Percentiles rank a stretch among this genome's conserved stretches.
These are phyloP conservation scores for Sorex maritimensis DNA, from an alignment of 2,797 vertebrate species.

Conservation along the genomic window DNA sequence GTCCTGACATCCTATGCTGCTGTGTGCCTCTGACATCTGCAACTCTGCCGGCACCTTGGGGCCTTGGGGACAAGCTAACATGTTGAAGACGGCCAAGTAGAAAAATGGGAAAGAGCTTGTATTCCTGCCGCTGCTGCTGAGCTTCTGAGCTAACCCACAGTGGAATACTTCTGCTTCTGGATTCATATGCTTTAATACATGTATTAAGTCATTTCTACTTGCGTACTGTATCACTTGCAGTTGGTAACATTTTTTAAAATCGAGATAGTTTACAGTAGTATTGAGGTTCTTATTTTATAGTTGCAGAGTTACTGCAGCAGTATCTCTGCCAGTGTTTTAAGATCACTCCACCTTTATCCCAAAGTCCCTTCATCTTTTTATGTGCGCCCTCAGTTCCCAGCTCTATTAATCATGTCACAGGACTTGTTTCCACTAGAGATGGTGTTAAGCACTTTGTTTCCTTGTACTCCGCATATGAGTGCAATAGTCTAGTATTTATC, in stretches of 20 bases:
- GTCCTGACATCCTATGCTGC: background rate
- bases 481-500: too few relatives aligned
- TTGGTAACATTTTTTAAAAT: background rate
- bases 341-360: too few relatives aligned
- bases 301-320: too few relatives aligned
- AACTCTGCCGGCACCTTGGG: background rate
- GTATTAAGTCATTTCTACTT: background rate
- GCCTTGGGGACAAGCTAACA: background rate
- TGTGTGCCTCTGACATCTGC: background rate
- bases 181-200: background rate
- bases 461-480: too few relatives aligned
- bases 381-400: too few relatives aligned
- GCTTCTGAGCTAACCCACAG: background rate
- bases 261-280: too few relatives aligned
- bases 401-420: too few relatives aligned
- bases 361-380: too few relatives aligned
- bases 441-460: too few relatives aligned
- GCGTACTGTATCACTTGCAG: background rate
- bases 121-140: background rate
- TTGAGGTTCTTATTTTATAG: too few relatives aligned
- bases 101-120: background rate
- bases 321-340: too few relatives aligned
- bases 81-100: constrained; percentile 20
- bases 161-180: background rate
- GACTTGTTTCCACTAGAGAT: too few relatives aligned